phyloP scores from a whole-genome alignment of 2,797 vertebrate species.

The Chiloscyllium punctatum region DNA sequence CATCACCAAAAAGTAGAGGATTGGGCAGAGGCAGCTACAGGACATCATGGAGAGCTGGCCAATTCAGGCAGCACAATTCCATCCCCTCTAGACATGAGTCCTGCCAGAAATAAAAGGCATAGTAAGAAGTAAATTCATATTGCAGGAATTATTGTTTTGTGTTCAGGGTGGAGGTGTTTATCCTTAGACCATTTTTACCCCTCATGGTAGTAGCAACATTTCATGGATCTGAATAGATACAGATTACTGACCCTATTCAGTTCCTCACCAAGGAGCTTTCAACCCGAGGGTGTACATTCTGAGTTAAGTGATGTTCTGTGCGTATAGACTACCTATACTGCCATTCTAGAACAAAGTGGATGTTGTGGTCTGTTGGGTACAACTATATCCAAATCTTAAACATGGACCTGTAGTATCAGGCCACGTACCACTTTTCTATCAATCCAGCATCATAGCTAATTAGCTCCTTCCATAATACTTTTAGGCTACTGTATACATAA shows the following conservation, averaged over 20 bases:
- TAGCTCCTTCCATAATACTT: neutral
- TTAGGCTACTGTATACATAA: neutral
- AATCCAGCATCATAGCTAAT: neutral
- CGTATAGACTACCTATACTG: neutral
- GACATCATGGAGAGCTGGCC: too few species aligned
- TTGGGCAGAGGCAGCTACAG: too few species aligned
- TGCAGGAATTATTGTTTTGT: neutral
- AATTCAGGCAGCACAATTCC: too few species aligned
- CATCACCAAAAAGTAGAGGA: too few species aligned
- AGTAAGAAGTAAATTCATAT: neutral
- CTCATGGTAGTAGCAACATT: neutral
- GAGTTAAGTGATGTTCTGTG: neutral
- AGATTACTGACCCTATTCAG: neutral
- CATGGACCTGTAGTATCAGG: neutral
- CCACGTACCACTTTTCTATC: neutral
- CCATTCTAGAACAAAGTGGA: neutral
- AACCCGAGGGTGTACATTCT: neutral
- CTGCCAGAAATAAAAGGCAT: neutral
- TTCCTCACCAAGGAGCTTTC: neutral
- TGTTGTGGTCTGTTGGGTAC: neutral
- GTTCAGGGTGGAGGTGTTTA: neutral
- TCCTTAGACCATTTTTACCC: neutral
- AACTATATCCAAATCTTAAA: neutral
- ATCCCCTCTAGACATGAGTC: too few species aligned
- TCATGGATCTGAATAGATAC: neutral